Evolutionary conservation across 2,888 invertebrate species (phyloP), one percentile per base, ranked within the genome.

Genomic region (Drosophila buzzatii): DNA sequence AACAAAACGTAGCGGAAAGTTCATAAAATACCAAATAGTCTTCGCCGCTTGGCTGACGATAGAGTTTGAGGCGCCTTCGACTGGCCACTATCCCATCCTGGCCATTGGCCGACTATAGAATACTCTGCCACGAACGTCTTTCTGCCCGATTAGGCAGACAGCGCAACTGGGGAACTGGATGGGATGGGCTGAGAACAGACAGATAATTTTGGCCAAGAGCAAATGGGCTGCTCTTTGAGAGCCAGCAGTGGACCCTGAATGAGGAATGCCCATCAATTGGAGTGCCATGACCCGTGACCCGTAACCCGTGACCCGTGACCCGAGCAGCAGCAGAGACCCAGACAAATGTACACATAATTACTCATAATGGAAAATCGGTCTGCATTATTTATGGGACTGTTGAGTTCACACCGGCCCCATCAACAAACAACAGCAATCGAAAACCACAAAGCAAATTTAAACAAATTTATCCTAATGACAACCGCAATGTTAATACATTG

Each of bases 361-460:
- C 80, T 80, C 68, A 85, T 80, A 82, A 82, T 81, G 85, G 77
- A 63, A 74, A 60, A 67, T 80, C 61, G 57, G 47, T 41, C 63
- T 85, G 62, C 75, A 79, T 79, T 85, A 81, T 81, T 85, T 62
- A 81, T 82, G 12, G 41, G 59, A 20, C 52, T 23, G 63, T n/a
- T 51, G 41, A 42, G 52, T 56, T 73, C 58, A 59, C 53, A 42
- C 73, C 65, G 10, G 47, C 20, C 53, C 42, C 58, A 66, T 20
- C 67, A 53, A 5, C n/a, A 53, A 27, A 31, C 44, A 27, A 31
- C 37, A 20, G 37, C 51, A 66, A 51, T 44, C 42, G 23, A 55
- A 62, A 62, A 49, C 79, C 82, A 67, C 82, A 82, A 82, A 79
- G 82, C 66, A 81, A 81, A 84, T 81, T 81, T 73, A 65, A 84